These are phyloP conservation scores for Penaeus chinensis DNA, from an alignment of 1,140 invertebrate genomes.

Conservation along the genomic window DNA sequence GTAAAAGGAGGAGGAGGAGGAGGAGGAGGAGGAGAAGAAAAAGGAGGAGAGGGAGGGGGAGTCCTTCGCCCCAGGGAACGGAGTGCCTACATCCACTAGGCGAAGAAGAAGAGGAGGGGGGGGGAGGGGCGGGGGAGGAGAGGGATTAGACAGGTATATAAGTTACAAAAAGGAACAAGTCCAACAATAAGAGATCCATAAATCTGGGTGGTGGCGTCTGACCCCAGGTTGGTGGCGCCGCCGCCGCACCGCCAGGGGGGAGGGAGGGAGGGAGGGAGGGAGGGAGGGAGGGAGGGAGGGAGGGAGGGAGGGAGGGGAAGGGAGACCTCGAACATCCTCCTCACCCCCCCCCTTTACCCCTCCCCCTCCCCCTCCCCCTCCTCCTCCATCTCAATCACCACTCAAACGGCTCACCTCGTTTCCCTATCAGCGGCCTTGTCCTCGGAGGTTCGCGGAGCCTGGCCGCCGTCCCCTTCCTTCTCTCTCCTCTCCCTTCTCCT, in stretches of 20 bases:
- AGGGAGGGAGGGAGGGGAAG: too few species aligned
- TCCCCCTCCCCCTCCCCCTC: background rate
- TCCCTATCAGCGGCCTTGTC: too few species aligned
- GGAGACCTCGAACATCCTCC: constrained; percentile 5
- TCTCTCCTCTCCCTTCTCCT: background rate
- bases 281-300: too few species aligned
- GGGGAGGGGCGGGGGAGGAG: background rate
- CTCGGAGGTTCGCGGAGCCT: too few species aligned
- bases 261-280: too few species aligned
- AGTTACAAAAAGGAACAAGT: constrained; percentile 19
- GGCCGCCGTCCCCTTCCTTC: background rate
- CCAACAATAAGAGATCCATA: constrained; percentile 40
- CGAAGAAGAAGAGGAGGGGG: background rate
- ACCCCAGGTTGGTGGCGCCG: constrained; percentile 39
- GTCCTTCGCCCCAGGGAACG: too few species aligned
- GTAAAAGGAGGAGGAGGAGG: too few species aligned
- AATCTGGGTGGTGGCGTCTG: constrained; percentile 45
- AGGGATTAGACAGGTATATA: constrained; percentile 26
- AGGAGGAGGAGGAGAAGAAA: too few species aligned
- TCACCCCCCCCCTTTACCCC: background rate
- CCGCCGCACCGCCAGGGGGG: background rate
- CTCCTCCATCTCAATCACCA: background rate
- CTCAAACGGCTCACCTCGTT: background rate
- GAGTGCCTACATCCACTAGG: background rate
- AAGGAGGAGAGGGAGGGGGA: too few species aligned